Percentiles rank a stretch among this genome's conserved stretches.
Conservation (phyloP, 1,140 invertebrate species). For the Drosophila baimaii region DNA sequence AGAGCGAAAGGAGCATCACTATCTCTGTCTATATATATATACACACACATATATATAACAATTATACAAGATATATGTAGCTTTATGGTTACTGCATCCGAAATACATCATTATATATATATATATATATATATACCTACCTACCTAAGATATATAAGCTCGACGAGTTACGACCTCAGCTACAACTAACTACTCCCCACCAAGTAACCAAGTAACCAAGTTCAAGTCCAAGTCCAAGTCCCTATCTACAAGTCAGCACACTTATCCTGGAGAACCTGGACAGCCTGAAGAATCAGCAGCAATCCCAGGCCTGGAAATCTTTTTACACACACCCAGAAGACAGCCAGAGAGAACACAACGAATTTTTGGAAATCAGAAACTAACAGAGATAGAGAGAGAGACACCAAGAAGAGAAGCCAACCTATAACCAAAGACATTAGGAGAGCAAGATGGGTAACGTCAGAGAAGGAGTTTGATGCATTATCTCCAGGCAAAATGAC, state of each 20-base stretch:
- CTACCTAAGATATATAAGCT: conserved; percentile 38
- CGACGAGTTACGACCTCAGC: conserved; percentile 28
- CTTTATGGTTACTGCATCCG: conserved; percentile 40
- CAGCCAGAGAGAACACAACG: conserved; percentile 43
- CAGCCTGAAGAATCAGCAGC: background rate
- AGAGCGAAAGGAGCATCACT: conserved; percentile 32
- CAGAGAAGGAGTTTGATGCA: too few species aligned
- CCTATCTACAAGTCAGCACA: conserved; percentile 1
- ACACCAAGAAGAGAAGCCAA: too few species aligned
- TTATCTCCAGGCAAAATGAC: too few species aligned
- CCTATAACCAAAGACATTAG: too few species aligned
- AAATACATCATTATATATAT: conserved; percentile 41
- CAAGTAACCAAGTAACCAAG: conserved; percentile 21
- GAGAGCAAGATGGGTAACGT: too few species aligned
- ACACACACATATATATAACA: conserved; percentile 39
- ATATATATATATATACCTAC: conserved; percentile 4
- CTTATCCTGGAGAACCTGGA: conserved; percentile 9
- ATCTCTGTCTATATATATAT: conserved; percentile 46
- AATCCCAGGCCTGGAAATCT: conserved; percentile 32
- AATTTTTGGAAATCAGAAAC: conserved; percentile 44
- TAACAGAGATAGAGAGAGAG: conserved; percentile 3
- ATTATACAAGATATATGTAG: conserved; percentile 38
- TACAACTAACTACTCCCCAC: conserved; percentile 33
- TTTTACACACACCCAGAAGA: conserved; percentile 20
- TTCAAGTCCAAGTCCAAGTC: background rate